Evolutionary conservation across 2,113 vertebrate genomes (phyloP), one percentile per base, ranked within the genome.

Genomic region (Sinocyclocheilus grahami): DNA sequence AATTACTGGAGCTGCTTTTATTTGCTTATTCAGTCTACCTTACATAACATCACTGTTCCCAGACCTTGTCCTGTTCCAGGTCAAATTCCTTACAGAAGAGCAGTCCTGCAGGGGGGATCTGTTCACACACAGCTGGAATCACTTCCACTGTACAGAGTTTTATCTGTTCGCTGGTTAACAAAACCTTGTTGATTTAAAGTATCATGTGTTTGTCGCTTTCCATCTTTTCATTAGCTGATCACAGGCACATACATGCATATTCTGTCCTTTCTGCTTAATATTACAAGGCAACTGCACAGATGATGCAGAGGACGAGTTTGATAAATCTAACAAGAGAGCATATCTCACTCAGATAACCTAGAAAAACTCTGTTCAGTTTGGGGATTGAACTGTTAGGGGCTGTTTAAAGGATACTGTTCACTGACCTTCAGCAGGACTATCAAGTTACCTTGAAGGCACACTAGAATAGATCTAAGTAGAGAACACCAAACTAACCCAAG

Each of bases 361-460:
- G 14, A 27, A 46, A 65, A 51, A 51, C 27, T 3, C 27, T 3
- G 27, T 48, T 69, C 24, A 69, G n/a, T 2, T 27, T 53, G 27
- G 4, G 48, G 13, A 77, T 3, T 4, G 48, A 30, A 30, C n/a
- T 39, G 11, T 65, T 10, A 42, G 1, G 13, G n/a, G 8, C 60
- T 20, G 39, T 82, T 27, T 51, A 76, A 24, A 67, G 11, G 11
- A 20, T 42, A 67, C 42, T 11, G 22, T 67, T 30, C n/a, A 27
- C 14, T 82, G 79, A 82, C 79, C 79, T 82, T 82, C 48, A 67
- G 42, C 62, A 12, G n/a, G 8, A 67, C 62, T 46, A 65, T 82
- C 62, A 46, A 46, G n/a, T 82, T 82, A 67, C 79, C 7, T 18
- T 5, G 4, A 67, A 67, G 2, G 16, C 24, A 67, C 62, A 51